Evolutionary conservation across 2,113 vertebrate species (phyloP), one percentile per base, ranked within the genome.

Genomic region (Trichechus manatus): DNA sequence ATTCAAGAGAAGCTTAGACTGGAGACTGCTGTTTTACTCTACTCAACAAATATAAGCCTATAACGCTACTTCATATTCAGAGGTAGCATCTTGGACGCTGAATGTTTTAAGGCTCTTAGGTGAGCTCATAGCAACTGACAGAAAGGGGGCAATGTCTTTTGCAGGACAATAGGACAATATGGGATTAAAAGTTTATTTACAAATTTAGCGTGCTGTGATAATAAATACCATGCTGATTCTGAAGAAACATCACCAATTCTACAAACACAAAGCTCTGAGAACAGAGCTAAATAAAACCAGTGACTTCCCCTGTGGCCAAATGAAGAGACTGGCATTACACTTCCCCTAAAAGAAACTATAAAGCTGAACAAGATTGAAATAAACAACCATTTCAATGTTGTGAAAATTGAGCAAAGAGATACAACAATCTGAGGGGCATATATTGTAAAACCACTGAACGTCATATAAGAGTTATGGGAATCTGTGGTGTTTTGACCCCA

Each of bases 181-280:
- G 9, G 29, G 44, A 77, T 50, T 47, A 63, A 61, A 86, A 20
- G 11, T 68, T 82, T 42, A 88, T 50, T 47, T 70, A 80, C 29
- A 44, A 64, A 44, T 81, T 61, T 50, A 90, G 74, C 91, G 74
- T 79, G 31, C 39, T 68, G 25, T 84, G 15, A 83, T 66, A 75
- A 70, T 4, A 94, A 75, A 83, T 33, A 75, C 22, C 22, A 27
- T 15, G 22, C 59, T 74, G 72, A 82, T 29, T 59, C 36, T 77
- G 33, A 81, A 78, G 77, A 89, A 94, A 82, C 50, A 77, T 27
- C 42, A 78, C 19, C 70, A 78, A 80, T 92, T 36, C 33, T 75
- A 85, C 39, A 92, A 72, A 84, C 36, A 61, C 31, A 91, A 84
- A 93, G 50, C 50, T 82, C 42, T 33, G 44, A 94, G 68, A 93